Evolutionary conservation across 1,140 invertebrate genomes (phyloP).

Genomic region (Venturia canescens): DNA sequence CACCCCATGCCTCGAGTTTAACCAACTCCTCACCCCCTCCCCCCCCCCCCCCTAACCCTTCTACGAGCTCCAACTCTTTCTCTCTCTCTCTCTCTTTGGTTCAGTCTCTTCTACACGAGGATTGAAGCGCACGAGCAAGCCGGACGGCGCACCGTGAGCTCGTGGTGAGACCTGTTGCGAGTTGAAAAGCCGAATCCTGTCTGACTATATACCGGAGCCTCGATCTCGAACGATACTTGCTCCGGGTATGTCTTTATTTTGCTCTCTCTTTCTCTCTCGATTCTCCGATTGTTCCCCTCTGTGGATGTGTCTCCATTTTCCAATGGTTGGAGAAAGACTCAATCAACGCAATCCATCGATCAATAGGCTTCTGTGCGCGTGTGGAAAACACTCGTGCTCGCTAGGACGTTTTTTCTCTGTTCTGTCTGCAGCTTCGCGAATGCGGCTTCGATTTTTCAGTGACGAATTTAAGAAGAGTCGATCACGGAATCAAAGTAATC

Average conservation of each 20-base stretch:
- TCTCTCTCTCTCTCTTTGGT: constrained; percentile 42
- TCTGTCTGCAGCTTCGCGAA: no score
- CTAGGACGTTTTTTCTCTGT: no score
- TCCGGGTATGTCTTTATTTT: constrained; percentile 55
- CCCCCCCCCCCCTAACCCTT: constrained; percentile 30
- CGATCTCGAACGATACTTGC: constrained; percentile 65
- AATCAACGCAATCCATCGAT: no score
- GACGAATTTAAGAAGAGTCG: no score
- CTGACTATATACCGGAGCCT: constrained; percentile 65
- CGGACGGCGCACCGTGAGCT: constrained; percentile 40
- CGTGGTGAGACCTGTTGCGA: constrained; percentile 72
- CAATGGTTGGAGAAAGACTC: background rate
- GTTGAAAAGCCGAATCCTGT: constrained; percentile 71
- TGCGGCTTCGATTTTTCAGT: no score
- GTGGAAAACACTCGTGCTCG: no score
- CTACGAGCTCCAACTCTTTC: background rate
- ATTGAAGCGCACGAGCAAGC: constrained; percentile 56
- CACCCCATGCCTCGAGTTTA: background rate
- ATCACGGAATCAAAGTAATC: no score
- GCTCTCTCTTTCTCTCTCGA: constrained; percentile 3
- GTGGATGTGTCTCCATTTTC: background rate
- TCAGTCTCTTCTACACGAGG: constrained; percentile 49
- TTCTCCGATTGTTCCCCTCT: background rate
- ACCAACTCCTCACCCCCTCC: background rate
- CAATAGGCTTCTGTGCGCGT: no score